Conservation (phyloP, 2,797 vertebrate genomes). For the Bradypodion ventrale region DNA sequence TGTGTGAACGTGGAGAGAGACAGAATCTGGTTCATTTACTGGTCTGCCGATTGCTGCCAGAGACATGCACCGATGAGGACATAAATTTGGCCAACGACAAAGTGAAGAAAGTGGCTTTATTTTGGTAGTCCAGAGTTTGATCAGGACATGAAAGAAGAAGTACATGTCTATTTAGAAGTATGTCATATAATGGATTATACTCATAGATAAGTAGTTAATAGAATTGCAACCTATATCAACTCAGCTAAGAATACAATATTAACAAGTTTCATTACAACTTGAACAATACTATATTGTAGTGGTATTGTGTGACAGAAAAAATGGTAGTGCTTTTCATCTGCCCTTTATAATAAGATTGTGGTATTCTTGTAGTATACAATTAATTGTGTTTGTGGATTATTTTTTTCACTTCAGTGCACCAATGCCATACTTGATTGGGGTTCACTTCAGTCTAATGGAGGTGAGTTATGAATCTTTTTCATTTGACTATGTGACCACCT, state of each 20-base stretch:
- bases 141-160: too few species aligned
- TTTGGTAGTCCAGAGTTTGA: too few species aligned
- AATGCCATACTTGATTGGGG: constrained; percentile 96
- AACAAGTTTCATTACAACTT: background rate
- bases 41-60: too few species aligned
- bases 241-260: background rate
- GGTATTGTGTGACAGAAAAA: background rate
- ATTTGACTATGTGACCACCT: background rate
- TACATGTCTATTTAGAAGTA: background rate
- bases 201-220: background rate
- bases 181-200: background rate
- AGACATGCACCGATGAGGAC: too few species aligned
- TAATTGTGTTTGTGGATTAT: background rate
- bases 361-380: background rate
- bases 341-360: background rate
- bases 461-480: constrained; percentile 74
- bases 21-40: too few species aligned
- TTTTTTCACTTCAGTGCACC: constrained; percentile 85
- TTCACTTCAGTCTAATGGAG: constrained; percentile 96
- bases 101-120: too few species aligned
- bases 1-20: too few species aligned
- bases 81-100: too few species aligned
- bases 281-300: background rate
- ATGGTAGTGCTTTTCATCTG: background rate
- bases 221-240: background rate